Percentiles rank a stretch among this genome's conserved stretches.
Evolutionary conservation across 2,888 invertebrate genomes (phyloP).

Genomic region (Habroteleia sp.): DNA sequence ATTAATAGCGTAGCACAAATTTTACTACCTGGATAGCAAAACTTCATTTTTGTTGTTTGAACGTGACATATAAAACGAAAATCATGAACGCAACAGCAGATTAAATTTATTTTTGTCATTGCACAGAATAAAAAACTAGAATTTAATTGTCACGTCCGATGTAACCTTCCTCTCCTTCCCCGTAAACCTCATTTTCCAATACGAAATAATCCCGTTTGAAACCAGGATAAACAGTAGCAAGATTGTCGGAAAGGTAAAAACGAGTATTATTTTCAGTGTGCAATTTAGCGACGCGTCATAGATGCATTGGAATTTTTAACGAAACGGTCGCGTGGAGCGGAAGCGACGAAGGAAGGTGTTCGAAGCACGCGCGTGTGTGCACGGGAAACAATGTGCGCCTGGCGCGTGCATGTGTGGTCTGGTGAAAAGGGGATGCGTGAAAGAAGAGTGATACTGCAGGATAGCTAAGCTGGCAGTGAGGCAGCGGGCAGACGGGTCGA

Average conservation of each 20-base stretch:
- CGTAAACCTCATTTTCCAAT: constrained; percentile 32
- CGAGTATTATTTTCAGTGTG: constrained; percentile 46
- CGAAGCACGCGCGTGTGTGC: not conserved
- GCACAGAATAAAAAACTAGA: too few relatives aligned
- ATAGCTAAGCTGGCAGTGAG: constrained; percentile 52
- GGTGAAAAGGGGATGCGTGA: constrained; percentile 43
- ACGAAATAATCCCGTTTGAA: constrained; percentile 29
- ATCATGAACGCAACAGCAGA: too few relatives aligned
- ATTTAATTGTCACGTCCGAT: too few relatives aligned
- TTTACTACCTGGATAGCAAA: too few relatives aligned
- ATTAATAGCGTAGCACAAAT: too few relatives aligned
- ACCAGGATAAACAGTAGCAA: constrained; percentile 37
- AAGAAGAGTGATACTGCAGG: constrained; percentile 51
- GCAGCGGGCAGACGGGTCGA: constrained; percentile 52
- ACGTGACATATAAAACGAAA: too few relatives aligned
- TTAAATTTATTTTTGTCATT: too few relatives aligned
- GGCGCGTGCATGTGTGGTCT: constrained; percentile 8
- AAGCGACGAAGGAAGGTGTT: constrained; percentile 13
- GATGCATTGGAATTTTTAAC: constrained; percentile 39
- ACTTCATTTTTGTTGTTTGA: too few relatives aligned
- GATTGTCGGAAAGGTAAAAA: constrained; percentile 35
- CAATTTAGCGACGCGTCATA: constrained; percentile 31
- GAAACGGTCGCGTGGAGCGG: constrained; percentile 18
- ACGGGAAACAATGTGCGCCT: not conserved
- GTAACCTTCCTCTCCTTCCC: too few relatives aligned